A percentile compares a stretch with the other conserved stretches of the same genome.
These are phyloP conservation scores for Leptopilina syphax DNA, from an alignment of 2,888 invertebrate species.

Conservation along the genomic window DNA sequence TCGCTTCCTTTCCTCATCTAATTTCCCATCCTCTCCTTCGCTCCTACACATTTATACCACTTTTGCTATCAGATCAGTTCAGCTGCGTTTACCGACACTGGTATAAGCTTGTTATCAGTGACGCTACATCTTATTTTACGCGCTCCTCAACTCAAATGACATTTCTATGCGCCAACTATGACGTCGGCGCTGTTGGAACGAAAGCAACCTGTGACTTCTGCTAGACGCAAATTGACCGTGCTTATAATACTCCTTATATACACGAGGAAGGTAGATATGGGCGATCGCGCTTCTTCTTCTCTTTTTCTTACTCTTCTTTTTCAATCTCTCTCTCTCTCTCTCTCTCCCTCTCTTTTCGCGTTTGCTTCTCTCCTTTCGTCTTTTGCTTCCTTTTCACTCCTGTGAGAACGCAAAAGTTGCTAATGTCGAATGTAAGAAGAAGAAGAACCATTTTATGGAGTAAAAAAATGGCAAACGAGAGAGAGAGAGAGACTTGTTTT, in stretches of 20 bases:
- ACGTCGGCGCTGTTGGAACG: slow-evolving; percentile 71
- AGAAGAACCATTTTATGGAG: slow-evolving; percentile 41
- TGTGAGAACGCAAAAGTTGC: slow-evolving; percentile 50
- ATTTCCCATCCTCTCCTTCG: slow-evolving; percentile 45
- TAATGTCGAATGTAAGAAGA: slow-evolving; percentile 30
- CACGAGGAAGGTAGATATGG: slow-evolving; percentile 42
- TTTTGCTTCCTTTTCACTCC: too few species aligned
- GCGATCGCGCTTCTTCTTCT: slow-evolving; percentile 4
- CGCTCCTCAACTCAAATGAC: slow-evolving; percentile 72
- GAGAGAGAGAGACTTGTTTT: slow-evolving; percentile 30
- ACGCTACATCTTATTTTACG: slow-evolving; percentile 76
- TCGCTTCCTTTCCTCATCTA: slow-evolving; percentile 12
- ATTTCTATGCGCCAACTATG: slow-evolving; percentile 76
- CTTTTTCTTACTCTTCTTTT: too few species aligned
- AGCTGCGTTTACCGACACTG: slow-evolving; percentile 47
- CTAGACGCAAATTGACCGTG: slow-evolving; percentile 76
- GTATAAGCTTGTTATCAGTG: slow-evolving; percentile 72
- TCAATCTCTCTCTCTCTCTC: too few species aligned
- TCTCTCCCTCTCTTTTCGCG: too few species aligned
- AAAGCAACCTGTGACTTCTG: slow-evolving; percentile 71
- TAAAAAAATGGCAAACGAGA: slow-evolving; percentile 4
- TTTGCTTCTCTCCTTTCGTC: too few species aligned
- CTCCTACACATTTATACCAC: slow-evolving; percentile 5
- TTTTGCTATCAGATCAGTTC: slow-evolving; percentile 62
- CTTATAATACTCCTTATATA: slow-evolving; percentile 49